Base-by-base conservation (phyloP, 2,113 vertebrate genomes). In the Parotia lawesii region DNA sequence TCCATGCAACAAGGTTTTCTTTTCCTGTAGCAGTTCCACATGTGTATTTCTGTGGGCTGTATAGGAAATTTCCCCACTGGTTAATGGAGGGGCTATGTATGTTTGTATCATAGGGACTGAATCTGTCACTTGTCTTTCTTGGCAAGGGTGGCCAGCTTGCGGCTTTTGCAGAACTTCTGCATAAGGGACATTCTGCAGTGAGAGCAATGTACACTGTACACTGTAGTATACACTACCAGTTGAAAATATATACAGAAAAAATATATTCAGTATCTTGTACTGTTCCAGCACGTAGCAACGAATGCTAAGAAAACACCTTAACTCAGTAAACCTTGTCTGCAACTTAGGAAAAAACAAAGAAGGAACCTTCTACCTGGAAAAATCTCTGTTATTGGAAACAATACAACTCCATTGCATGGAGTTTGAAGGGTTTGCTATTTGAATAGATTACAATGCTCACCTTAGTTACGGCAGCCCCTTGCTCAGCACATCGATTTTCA, bases 1-100 rank as follows among this genome's bases (percentile, higher is more conserved):
- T 37, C 22, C 48, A 29, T 1, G 2, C 13, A 89, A 67, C 2
- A 8, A 19, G 10, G 40, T 70, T 57, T 44, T 58, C 31, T 76
- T 66, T 73, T 76, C 40, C 51, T 54, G 16, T 42, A 48, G 38
- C 33, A 27, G 45, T 50, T 82, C 23, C 72, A 62, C 24, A 57
- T 13, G n/a, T 0, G 0, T 31, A 64, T 74, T 78, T 76, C 47
- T 69, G 5, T 1, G 2, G 17, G 20, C 42, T 79, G 5, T 15
- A 31, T 1, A 54, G 38, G 47, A 87, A 93, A 73, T 37, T 42
- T 69, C 66, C 53, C 19, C 24, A 15, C 8, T 42, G 51, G 8
- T 38, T 67, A 1, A 9, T 11, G 73, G n/a, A 60, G 5, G 6
- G 7, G 8, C 11, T 64, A 4, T 24, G 28, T 35, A 45, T 24